Base-by-base conservation (phyloP, 2,797 vertebrate species). In the Enteromius radiatus region DNA sequence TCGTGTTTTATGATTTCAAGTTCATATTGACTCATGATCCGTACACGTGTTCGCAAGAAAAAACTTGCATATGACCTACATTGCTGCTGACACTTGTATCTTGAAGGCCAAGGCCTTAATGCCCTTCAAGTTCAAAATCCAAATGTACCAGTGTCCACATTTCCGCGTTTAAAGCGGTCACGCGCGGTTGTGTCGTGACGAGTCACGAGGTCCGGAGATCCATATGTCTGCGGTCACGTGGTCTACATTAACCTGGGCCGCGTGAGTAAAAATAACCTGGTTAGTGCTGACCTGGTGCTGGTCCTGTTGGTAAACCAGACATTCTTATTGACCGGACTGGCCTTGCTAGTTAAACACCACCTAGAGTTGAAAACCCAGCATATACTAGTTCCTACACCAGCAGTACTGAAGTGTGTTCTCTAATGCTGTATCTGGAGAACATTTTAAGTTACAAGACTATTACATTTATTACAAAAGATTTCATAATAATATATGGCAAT, bases 1-100 rank as follows among this genome's bases (percentile, higher is more conserved):
- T 26, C 26, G 43, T 56, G 61, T 59, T 83, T 76, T 76, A 74
- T 56, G 64, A 74, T 74, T 41, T 9, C 43, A 28, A 73, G 31
- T 54, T 80, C 75, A 59, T 77, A 71, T 77, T 81, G 63, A 15
- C 70, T 84, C 28, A 52, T 79, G 19, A 78, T 69, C 56, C 67
- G 33, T 65, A 73, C 12, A 77, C 36, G 45, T 75, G 76, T 41
- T 28, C 23, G 4, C 23, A 68, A 64, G 33, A 43, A 67, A 65
- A 52, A 31, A 19, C 9, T 14, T 12, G 41, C 67, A 49, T 17
- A 74, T 84, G 81, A 19, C 65, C 47, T 31, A 77, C 45, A 82
- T 80, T 80, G 41, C 65, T 38, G 28, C 65, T 65, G 56, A 63
- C 64, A 41, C 49, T 15, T 21, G 49, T 65, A n/a, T 74, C 31